These are phyloP conservation scores for Acanthopagrus latus DNA, from an alignment of 2,797 vertebrate species.

Conservation along the genomic window DNA sequence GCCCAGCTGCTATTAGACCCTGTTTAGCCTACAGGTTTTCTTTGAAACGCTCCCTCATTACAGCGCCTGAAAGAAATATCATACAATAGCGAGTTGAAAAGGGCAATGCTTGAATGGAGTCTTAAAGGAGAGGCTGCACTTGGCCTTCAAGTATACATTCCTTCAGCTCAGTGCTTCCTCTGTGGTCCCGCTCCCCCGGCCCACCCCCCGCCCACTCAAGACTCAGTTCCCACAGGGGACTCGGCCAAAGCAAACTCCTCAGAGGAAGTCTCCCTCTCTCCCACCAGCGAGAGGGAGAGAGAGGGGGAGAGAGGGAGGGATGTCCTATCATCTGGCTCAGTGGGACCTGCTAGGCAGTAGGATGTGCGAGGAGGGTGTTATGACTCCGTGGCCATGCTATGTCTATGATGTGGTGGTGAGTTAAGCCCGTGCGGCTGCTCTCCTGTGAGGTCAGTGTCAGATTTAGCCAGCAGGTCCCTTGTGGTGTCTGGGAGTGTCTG, in stretches of 20 bases:
- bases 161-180: conserved; percentile 87
- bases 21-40: conserved; percentile 83
- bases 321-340: conserved; percentile 72
- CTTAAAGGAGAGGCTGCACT: conserved; percentile 86
- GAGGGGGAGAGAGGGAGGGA: conserved; percentile 35
- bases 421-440: conserved; percentile 78
- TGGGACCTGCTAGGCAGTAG: conserved; percentile 66
- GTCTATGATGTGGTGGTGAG: conserved; percentile 85
- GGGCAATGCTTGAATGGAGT: conserved; percentile 86
- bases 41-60: conserved; percentile 82
- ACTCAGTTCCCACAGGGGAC: conserved; percentile 86
- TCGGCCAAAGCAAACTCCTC: conserved; percentile 86
- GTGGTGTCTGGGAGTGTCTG: conserved; percentile 87
- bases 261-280: conserved; percentile 83
- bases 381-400: conserved; percentile 76
- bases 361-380: conserved; percentile 77
- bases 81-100: conserved; percentile 86
- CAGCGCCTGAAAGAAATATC: conserved; percentile 83
- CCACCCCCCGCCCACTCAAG: conserved; percentile 80
- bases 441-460: conserved; percentile 84
- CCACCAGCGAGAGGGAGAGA: conserved; percentile 41
- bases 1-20: conserved; percentile 75
- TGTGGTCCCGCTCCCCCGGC: conserved; percentile 82
- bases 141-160: conserved; percentile 88
- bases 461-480: conserved; percentile 85